Percentiles rank a stretch among this genome's conserved stretches.
These are phyloP conservation scores for Mionectes olivaceus DNA, from an alignment of 2,797 vertebrate genomes.

Conservation along the genomic window DNA sequence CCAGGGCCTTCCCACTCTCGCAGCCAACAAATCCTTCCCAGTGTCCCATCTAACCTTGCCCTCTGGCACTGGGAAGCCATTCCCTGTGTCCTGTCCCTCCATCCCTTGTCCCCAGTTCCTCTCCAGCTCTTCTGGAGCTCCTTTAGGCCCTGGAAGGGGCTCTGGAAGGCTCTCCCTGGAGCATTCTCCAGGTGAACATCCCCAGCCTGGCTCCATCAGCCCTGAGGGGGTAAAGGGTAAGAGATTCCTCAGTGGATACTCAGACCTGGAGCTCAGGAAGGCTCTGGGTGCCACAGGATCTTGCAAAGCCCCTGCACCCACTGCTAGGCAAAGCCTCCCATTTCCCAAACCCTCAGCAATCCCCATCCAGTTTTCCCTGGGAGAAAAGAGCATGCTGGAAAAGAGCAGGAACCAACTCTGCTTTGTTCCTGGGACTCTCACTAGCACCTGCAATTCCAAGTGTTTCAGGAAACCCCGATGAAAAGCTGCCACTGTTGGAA, in stretches of 20 bases:
- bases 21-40: neutral
- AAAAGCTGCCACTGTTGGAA: neutral
- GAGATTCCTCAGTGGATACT: neutral
- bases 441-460: neutral
- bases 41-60: rapidly evolving
- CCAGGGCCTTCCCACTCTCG: neutral
- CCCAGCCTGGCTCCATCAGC: neutral
- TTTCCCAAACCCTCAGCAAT: neutral
- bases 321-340: neutral
- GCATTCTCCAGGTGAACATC: rapidly evolving
- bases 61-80: neutral
- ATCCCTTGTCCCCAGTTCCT: neutral
- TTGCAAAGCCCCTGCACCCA: neutral
- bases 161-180: neutral
- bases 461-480: neutral
- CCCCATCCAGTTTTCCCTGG: neutral
- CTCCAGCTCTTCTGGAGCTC: neutral
- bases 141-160: neutral
- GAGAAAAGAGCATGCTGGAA: rapidly evolving
- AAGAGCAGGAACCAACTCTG: neutral
- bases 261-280: neutral
- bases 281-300: neutral
- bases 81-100: neutral
- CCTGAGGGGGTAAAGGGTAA: neutral
- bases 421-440: neutral